Conservation (phyloP, 2,888 invertebrate genomes). For the Ornithoptera alexandrae region DNA sequence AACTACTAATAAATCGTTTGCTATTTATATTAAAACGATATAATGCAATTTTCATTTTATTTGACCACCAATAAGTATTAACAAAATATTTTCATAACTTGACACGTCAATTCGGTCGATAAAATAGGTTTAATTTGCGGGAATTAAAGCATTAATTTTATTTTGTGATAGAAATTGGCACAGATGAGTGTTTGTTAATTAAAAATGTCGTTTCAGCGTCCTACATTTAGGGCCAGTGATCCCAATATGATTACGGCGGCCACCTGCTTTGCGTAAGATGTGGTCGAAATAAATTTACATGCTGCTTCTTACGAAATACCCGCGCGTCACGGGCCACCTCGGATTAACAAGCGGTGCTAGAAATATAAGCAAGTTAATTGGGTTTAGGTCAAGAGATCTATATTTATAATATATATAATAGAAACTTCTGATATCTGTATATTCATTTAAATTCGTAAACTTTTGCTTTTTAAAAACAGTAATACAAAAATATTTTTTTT, state of each 20-base stretch:
- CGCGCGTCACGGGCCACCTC: slow-evolving; percentile 50
- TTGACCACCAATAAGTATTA: no score
- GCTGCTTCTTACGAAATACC: slow-evolving; percentile 50
- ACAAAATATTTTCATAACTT: no score
- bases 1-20: no score
- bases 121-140: no score
- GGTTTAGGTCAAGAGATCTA: slow-evolving; percentile 28
- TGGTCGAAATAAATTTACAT: slow-evolving; percentile 61
- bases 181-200: neutral
- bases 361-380: slow-evolving; percentile 40
- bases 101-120: no score
- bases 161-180: neutral
- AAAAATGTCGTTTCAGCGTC: slow-evolving; percentile 2
- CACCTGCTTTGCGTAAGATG: slow-evolving; percentile 59
- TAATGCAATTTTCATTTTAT: no score
- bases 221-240: slow-evolving; percentile 1
- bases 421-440: neutral
- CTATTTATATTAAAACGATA: no score
- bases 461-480: neutral
- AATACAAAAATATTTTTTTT: neutral
- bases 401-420: slow-evolving; percentile 11
- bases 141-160: neutral
- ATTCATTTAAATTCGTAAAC: neutral
- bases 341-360: slow-evolving; percentile 58
- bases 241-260: slow-evolving; percentile 21